These are phyloP conservation scores for Cryptus viduatorius DNA, from an alignment of 2,888 invertebrate genomes.

Conservation along the genomic window DNA sequence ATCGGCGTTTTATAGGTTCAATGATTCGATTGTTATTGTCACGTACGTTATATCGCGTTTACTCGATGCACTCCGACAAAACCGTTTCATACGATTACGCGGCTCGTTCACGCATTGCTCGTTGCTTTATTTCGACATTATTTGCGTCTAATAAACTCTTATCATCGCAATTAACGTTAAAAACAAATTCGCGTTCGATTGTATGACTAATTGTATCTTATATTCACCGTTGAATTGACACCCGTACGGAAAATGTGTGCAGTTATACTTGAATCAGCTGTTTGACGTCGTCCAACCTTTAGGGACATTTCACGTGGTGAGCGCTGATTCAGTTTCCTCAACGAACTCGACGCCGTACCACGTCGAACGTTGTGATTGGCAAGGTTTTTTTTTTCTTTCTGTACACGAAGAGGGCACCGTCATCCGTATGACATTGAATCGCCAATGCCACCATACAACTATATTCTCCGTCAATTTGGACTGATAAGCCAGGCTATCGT, in stretches of 20 bases:
- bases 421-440: neutral
- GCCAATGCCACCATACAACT: neutral
- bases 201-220: neutral
- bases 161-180: neutral
- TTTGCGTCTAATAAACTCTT: neutral
- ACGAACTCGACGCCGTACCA: neutral
- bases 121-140: conserved; percentile 47
- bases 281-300: conserved; percentile 24
- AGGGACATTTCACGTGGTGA: conserved; percentile 52
- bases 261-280: conserved; percentile 39
- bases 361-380: conserved; percentile 40
- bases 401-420: neutral
- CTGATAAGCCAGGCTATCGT: neutral
- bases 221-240: conserved; percentile 23
- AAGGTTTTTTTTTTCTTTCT: neutral
- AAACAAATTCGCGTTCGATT: neutral
- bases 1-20: neutral
- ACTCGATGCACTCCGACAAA: neutral
- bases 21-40: conserved; percentile 31
- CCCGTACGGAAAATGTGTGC: neutral
- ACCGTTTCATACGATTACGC: conserved; percentile 24
- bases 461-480: neutral
- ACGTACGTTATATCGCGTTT: conserved; percentile 2
- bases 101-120: conserved; percentile 36
- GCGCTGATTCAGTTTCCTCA: conserved; percentile 29